phyloP scores from a whole-genome alignment of 37 sponge, comb jelly and placozoan genomes.

The Halisarca cf. caerulea region DNA sequence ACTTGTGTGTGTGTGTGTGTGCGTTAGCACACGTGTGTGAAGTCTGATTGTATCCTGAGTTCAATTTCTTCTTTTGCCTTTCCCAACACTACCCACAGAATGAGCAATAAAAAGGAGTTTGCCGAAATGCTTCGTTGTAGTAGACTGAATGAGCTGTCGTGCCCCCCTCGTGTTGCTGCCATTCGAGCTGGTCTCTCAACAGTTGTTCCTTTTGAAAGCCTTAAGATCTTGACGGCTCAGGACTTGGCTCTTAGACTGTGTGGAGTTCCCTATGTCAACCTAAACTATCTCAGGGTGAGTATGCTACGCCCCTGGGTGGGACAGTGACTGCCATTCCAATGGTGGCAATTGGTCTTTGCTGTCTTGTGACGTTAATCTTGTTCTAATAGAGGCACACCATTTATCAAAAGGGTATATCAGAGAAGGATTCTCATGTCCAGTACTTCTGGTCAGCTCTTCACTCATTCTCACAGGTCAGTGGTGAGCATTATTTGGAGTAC shows the following conservation, averaged over 20 bases:
- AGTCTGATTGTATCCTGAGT: neutral
- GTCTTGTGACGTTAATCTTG: neutral
- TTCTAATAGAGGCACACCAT: slow-evolving; percentile 79
- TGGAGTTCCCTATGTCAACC: slow-evolving; percentile 79
- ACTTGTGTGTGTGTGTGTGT: too few relatives aligned
- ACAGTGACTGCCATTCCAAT: too few relatives aligned
- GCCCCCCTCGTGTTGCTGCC: slow-evolving; percentile 47
- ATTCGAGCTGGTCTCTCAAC: slow-evolving; percentile 87
- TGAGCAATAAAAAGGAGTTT: slow-evolving; percentile 67
- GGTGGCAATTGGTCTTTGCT: too few relatives aligned
- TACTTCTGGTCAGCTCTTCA: slow-evolving; percentile 95
- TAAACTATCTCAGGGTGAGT: slow-evolving; percentile 83
- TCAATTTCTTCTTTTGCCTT: too few relatives aligned
- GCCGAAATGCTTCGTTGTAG: slow-evolving; percentile 48
- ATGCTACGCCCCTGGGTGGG: too few relatives aligned
- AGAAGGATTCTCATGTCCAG: slow-evolving; percentile 89
- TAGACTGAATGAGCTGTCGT: slow-evolving; percentile 65
- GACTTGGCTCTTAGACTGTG: slow-evolving; percentile 89
- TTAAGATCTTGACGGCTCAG: slow-evolving; percentile 63
- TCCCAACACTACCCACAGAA: slow-evolving; percentile 34
- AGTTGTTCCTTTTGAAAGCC: slow-evolving; percentile 82
- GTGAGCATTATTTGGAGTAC: neutral
- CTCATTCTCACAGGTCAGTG: slow-evolving; percentile 77
- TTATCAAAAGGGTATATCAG: slow-evolving; percentile 90
- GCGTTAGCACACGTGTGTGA: too few relatives aligned